Base-by-base conservation (phyloP, 2,888 invertebrate species). In the Dinocampus coccinellae region DNA sequence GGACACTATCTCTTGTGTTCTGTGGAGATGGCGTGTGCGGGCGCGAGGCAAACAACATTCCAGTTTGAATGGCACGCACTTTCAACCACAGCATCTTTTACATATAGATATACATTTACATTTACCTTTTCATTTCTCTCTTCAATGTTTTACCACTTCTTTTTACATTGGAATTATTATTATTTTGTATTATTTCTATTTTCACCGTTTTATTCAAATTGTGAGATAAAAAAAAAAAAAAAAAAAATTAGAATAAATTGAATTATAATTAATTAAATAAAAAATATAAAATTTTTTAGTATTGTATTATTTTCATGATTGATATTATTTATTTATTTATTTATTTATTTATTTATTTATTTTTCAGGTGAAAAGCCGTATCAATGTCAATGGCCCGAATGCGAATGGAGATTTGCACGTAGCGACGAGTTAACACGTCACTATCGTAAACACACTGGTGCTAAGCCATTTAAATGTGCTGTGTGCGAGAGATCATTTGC, bases 341-440 rank as follows among this genome's bases (percentile, higher is more conserved):
- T 16, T 3, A 58, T 39, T 4, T n/a, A n/a, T n/a, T 22, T 20
- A 26, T 42, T 16, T 26, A 36, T 72, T 29, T 76, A 79, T 36
- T 78, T 90, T 90, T 10, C 90, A 97, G 98, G 98, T 81, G 98
- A 98, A 89, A 98, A 98, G 89, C 98, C 98, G 78, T 98, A 98
- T 90, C 95, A 96, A 86, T 98, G 98, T 89, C 96, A 96, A 87
- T 98, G 98, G 98, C 96, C 97, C 61, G 97, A 97, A 85, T 98
- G 98, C 89, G 97, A 97, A 86, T 98, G 98, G 98, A 91, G 97
- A 84, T 98, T 98, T 88, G 98, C 98, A 70, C 91, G 98, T 74
- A 97, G 97, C 58, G 98, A 98, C 89, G 98, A 98, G 89, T 89
- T 98, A 86, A 98, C 98, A 73, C 93, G 98, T 80, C 98, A 98